Base-by-base conservation (phyloP, 2,888 invertebrate species). In the Hydroisotoma schaefferi region DNA sequence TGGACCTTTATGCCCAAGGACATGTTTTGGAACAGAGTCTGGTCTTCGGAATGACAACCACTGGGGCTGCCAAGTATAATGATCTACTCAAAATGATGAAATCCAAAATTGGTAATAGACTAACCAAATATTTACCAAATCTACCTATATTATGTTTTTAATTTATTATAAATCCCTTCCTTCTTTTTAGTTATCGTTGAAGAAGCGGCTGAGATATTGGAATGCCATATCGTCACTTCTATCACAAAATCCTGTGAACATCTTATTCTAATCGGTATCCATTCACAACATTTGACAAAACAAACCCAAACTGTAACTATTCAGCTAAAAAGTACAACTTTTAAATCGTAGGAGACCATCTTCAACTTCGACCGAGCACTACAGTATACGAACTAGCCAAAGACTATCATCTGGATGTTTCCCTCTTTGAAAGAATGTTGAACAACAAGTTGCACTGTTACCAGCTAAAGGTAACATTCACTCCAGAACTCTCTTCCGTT, bases 181-280 rank as follows among this genome's bases (percentile, higher is more conserved):
- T 69, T 47, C 57, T 57, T 77, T 77, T 37, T 75, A 85, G 87
- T 88, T 0, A 82, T 89, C 18, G 87, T 93, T 1, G 93, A 94
- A 76, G 94, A 94, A 78, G 92, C 92, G 0, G 92, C 90, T 0
- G 91, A 93, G 78, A 87, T 92, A 0, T 76, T 91, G 33, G 94
- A 94, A 75, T 82, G 87, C 0, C 93, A 93, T 74, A 83, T 91
- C n/a, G 78, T 91, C 0, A 85, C 88, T 0, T 85, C 89, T 0
- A 77, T 93, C 20, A 87, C 87, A 0, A 76, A 81, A 26, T 76
- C 82, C 49, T 87, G 89, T 67, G 79, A 92, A 75, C 93, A 94
- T 75, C 80, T 91, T 1, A 87, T 94, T 73, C 81, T 93, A 18
- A 89, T 93, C 64, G 92, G 90, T 80, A 76, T 78, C 20, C 6